Evolutionary conservation across 2,888 invertebrate genomes (phyloP).

Genomic region (Pseudolycoriella hygida): DNA sequence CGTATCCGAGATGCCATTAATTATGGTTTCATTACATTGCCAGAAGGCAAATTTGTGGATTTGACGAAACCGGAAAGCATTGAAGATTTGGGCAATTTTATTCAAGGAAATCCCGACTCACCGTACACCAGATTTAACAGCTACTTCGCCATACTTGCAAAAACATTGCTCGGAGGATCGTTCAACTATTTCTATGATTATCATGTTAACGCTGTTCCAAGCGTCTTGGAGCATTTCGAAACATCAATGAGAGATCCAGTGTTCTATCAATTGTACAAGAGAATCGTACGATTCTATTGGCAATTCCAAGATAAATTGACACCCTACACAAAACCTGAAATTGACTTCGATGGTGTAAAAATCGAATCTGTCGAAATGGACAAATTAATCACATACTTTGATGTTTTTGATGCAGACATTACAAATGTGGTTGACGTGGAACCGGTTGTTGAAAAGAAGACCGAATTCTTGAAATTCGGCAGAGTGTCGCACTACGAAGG

Average conservation of each 20-base stretch:
- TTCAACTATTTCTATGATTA: not conserved
- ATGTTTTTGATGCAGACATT: slow-evolving; percentile 42
- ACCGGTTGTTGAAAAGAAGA: slow-evolving; percentile 24
- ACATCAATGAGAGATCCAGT: slow-evolving; percentile 54
- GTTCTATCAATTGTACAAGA: slow-evolving; percentile 50
- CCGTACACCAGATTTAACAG: slow-evolving; percentile 40
- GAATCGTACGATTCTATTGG: slow-evolving; percentile 35
- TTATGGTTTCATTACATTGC: slow-evolving; percentile 28
- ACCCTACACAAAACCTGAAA: slow-evolving; percentile 41
- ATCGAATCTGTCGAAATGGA: slow-evolving; percentile 40
- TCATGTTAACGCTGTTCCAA: slow-evolving; percentile 26
- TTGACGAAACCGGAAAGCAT: slow-evolving; percentile 42
- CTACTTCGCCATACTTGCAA: slow-evolving; percentile 25
- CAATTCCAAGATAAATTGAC: slow-evolving; percentile 41
- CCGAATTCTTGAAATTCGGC: slow-evolving; percentile 5
- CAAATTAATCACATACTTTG: slow-evolving; percentile 46
- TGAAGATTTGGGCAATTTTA: slow-evolving; percentile 42
- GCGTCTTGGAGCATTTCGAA: slow-evolving; percentile 39
- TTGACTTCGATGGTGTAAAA: slow-evolving; percentile 40
- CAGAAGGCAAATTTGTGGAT: slow-evolving; percentile 33
- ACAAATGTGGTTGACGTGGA: slow-evolving; percentile 38
- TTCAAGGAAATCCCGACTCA: slow-evolving; percentile 45
- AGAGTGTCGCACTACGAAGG: slow-evolving; percentile 7
- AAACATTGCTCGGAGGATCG: slow-evolving; percentile 1
- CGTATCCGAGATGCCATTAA: slow-evolving; percentile 33